Evolutionary conservation across 2,888 invertebrate species (phyloP), one percentile per base, ranked within the genome.

Genomic region (Drosophila leonis): DNA sequence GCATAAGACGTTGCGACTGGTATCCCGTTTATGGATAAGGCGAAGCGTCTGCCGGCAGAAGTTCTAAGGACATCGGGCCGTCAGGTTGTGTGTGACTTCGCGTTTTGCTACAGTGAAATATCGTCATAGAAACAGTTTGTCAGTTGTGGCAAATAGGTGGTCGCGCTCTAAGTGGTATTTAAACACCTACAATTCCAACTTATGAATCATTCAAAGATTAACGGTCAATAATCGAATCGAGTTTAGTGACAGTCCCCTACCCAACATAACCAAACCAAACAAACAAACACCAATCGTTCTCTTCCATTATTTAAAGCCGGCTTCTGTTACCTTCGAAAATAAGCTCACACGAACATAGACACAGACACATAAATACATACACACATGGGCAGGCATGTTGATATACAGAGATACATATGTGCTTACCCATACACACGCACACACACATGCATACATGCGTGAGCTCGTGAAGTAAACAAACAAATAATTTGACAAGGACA

Each of bases 11-110:
- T 65, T 88, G 76, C 35, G 72, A 73, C 71, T 78, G 79, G 71
- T 91, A 82, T 90, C 91, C 90, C 87, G 85, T 91, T 91, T 90
- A 78, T 71, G 85, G 89, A 89, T 91, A 90, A 88, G 77, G 76
- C 85, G 69, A 69, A 56, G 59, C 68, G 75, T 78, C 78, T 82
- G 75, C 80, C 81, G 82, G 77, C 91, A 92, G 92, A 92, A 92
- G 91, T 92, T 85, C 78, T 90, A 92, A 90, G 89, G 84, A 90
- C 91, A 90, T 86, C 91, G 92, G 88, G 83, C 91, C 72, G 92
- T 84, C 82, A 91, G 90, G 92, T 92, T 91, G 92, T 92, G 92
- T 92, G 75, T 62, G 71, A 61, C 63, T 73, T 51, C 75, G 79
- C 62, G 71, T 57, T 65, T 52, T 54, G 49, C 51, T 31, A n/a